These are phyloP conservation scores for Ethmia dodecea DNA, from an alignment of 2,888 invertebrate genomes.

Conservation along the genomic window DNA sequence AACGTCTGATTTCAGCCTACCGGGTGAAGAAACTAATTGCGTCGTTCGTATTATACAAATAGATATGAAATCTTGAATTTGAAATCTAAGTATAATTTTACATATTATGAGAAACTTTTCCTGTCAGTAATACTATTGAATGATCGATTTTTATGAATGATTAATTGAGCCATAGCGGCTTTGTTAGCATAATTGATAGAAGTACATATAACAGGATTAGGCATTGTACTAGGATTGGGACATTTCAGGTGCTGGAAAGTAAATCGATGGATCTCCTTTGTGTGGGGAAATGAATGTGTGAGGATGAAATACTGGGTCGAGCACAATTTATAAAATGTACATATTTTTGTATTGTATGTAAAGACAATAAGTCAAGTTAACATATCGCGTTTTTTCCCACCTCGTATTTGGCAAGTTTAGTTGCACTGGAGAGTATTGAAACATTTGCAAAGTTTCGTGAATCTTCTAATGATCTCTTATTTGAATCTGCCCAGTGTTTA, in stretches of 20 bases:
- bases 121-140: background rate
- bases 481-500: constrained; percentile 75
- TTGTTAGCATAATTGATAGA: constrained; percentile 52
- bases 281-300: constrained; percentile 33
- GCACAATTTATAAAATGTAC: constrained; percentile 59
- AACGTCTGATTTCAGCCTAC: too few species aligned
- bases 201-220: constrained; percentile 55
- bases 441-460: constrained; percentile 39
- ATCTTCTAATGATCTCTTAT: constrained; percentile 75
- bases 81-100: too few species aligned
- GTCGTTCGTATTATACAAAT: too few species aligned
- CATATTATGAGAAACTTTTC: background rate
- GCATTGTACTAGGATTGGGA: constrained; percentile 27
- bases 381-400: constrained; percentile 68
- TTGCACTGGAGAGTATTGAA: constrained; percentile 35
- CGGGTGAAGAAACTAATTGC: too few species aligned
- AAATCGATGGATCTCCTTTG: constrained; percentile 50
- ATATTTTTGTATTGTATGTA: constrained; percentile 42
- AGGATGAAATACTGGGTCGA: constrained; percentile 65
- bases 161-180: constrained; percentile 14
- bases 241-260: constrained; percentile 20
- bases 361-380: constrained; percentile 68
- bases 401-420: constrained; percentile 41
- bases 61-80: too few species aligned
- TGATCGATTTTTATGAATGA: background rate